phyloP scores from a whole-genome alignment of 2,797 vertebrate species.

The Ficedula albicollis region DNA sequence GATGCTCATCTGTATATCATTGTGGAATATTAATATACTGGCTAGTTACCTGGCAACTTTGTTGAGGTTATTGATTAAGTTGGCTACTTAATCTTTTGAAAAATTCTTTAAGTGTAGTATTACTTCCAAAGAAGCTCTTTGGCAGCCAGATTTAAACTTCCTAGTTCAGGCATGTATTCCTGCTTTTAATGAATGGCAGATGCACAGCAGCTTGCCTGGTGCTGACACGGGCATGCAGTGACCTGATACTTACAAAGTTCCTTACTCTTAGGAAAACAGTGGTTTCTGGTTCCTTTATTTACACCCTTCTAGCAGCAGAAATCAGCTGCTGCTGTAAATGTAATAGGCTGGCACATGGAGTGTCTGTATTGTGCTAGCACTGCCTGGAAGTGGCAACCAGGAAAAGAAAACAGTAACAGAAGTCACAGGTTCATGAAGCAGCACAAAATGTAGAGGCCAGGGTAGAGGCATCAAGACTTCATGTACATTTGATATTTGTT shows the following conservation, averaged over 20 bases:
- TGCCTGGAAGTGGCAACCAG: not conserved
- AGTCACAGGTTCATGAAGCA: not conserved
- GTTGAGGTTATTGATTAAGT: not conserved
- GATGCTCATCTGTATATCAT: not conserved
- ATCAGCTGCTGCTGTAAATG: not conserved
- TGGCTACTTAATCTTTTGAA: not conserved
- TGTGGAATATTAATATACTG: not conserved
- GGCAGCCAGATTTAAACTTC: not conserved
- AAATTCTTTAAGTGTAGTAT: not conserved
- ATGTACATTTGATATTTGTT: not conserved
- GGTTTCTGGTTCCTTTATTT: constrained; percentile 51
- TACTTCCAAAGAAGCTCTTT: not conserved
- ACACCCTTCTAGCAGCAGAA: not conserved
- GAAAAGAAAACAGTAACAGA: not conserved
- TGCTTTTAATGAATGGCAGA: not conserved
- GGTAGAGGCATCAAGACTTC: not conserved
- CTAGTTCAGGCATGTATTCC: not conserved
- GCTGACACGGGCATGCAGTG: not conserved
- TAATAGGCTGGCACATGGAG: not conserved
- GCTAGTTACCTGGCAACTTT: not conserved
- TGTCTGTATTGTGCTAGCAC: constrained; percentile 25
- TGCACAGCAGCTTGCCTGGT: not conserved
- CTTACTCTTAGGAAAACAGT: constrained; percentile 16
- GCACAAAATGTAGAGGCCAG: not conserved
- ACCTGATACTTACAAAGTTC: not conserved